phyloP scores from a whole-genome alignment of 2,797 vertebrate species.

The Novumbra hubbsi region DNA sequence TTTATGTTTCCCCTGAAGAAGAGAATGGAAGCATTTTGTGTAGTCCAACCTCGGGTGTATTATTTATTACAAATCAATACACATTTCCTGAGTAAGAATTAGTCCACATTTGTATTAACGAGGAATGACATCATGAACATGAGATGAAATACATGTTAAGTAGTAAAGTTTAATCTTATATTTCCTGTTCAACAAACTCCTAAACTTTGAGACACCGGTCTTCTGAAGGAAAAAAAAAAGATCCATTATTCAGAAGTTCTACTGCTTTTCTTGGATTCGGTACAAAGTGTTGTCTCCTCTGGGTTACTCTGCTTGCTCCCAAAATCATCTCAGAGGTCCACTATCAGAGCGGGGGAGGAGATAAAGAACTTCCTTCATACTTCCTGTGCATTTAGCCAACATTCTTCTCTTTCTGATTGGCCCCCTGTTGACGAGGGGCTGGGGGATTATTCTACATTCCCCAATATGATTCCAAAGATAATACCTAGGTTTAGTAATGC shows the following conservation, averaged over 20 bases:
- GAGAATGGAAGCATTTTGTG: conserved; percentile 33
- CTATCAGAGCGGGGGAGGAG: conserved; percentile 38
- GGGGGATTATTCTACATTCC: conserved; percentile 31
- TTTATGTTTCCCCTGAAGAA: conserved; percentile 52
- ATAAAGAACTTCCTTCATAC: conserved; percentile 46
- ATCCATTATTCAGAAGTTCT: conserved; percentile 23
- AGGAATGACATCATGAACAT: not conserved
- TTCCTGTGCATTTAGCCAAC: conserved; percentile 48
- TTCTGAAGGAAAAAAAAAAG: not conserved
- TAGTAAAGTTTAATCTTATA: conserved; percentile 6
- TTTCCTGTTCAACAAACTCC: not conserved
- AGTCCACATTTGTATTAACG: not conserved
- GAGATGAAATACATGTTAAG: conserved; percentile 13
- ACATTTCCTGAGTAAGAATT: conserved; percentile 1
- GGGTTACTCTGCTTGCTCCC: conserved; percentile 35
- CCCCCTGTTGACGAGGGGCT: conserved; percentile 22
- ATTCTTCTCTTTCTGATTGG: conserved; percentile 22
- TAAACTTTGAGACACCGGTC: not conserved
- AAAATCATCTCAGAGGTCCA: conserved; percentile 49
- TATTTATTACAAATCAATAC: conserved; percentile 49
- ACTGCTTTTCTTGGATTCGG: conserved; percentile 39
- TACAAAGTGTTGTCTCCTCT: conserved; percentile 27
- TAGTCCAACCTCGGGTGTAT: conserved; percentile 44
- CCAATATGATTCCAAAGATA: conserved; percentile 14
- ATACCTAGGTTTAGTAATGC: conserved; percentile 16